phyloP scores from a whole-genome alignment of 1,140 invertebrate species.

The Drosophila sechellia region DNA sequence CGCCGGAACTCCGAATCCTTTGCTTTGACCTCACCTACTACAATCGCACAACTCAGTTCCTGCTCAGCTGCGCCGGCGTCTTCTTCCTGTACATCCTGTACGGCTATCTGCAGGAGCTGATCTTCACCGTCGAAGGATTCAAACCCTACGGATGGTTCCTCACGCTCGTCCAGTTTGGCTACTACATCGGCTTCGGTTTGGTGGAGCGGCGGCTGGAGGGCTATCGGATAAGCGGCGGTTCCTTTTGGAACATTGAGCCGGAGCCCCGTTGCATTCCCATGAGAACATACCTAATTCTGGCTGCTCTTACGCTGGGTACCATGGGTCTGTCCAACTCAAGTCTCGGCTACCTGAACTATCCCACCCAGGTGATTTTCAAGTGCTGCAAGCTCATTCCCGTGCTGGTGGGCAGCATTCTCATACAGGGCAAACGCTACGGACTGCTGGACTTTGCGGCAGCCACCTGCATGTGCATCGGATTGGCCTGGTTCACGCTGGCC shows the following conservation, averaged over 20 bases:
- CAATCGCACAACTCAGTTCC: conserved; percentile 89
- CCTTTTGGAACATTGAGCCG: conserved; percentile 83
- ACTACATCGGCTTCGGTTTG: conserved; percentile 93
- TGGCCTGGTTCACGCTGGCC: conserved; percentile 96
- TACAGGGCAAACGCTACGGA: conserved; percentile 95
- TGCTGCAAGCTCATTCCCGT: conserved; percentile 99
- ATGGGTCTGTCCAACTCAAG: conserved; percentile 98
- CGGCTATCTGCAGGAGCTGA: conserved; percentile 96
- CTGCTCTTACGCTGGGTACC: conserved; percentile 95
- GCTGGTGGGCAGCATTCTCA: conserved; percentile 95
- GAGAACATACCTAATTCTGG: conserved; percentile 91
- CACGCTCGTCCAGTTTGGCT: conserved; percentile 95
- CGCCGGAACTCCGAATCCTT: conserved; percentile 87
- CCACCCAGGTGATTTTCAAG: conserved; percentile 97
- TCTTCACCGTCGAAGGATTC: conserved; percentile 95
- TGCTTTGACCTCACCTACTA: conserved; percentile 90
- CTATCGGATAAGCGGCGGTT: conserved; percentile 34
- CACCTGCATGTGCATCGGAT: conserved; percentile 94
- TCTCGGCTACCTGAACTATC: conserved; percentile 98
- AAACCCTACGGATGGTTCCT: conserved; percentile 96
- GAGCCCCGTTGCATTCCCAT: conserved; percentile 92
- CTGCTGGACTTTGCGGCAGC: conserved; percentile 93
- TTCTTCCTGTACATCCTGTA: conserved; percentile 96
- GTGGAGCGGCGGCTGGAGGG: conserved; percentile 89
- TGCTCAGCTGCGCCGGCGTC: conserved; percentile 90